These are phyloP conservation scores for Conchocele bisecta DNA, from an alignment of 2,888 invertebrate genomes.

Conservation along the genomic window DNA sequence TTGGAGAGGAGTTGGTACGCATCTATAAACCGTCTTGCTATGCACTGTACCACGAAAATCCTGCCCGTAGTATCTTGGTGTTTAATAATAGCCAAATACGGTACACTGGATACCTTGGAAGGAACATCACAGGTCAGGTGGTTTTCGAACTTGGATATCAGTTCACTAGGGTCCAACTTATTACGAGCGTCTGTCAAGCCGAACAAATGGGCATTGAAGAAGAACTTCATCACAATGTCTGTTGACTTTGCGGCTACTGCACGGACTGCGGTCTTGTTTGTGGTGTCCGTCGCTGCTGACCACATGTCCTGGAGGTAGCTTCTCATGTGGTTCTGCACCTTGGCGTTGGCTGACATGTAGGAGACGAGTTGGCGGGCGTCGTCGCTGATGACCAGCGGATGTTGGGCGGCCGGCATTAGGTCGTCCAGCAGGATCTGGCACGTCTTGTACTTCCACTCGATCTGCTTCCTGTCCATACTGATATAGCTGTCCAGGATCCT, in stretches of 20 bases:
- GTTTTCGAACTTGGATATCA: too few relatives aligned
- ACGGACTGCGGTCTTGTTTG: slow-evolving; percentile 4
- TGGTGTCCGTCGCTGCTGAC: neutral
- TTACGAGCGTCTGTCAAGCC: slow-evolving; percentile 19
- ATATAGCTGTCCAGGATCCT: slow-evolving; percentile 5
- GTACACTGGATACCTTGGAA: too few relatives aligned
- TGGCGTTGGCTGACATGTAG: slow-evolving; percentile 6
- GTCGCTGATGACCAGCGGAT: slow-evolving; percentile 28
- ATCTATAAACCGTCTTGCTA: slow-evolving; percentile 56
- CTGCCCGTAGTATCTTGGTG: neutral
- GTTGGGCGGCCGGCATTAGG: slow-evolving; percentile 43
- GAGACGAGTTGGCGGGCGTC: slow-evolving; percentile 11
- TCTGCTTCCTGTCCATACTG: neutral
- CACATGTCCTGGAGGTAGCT: slow-evolving; percentile 27
- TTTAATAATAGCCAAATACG: slow-evolving; percentile 25
- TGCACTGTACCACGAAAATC: slow-evolving; percentile 36
- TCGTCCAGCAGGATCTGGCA: slow-evolving; percentile 41
- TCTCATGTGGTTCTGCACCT: slow-evolving; percentile 13
- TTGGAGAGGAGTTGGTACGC: slow-evolving; percentile 40
- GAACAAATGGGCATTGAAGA: slow-evolving; percentile 45
- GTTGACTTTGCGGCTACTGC: slow-evolving; percentile 28
- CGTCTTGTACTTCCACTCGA: slow-evolving; percentile 25
- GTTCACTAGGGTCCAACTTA: too few relatives aligned
- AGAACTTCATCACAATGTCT: slow-evolving; percentile 27
- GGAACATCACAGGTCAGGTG: too few relatives aligned